A percentile compares a stretch with the other conserved stretches of the same genome.
phyloP scores from a whole-genome alignment of 2,113 vertebrate genomes.

The Neofelis nebulosa region DNA sequence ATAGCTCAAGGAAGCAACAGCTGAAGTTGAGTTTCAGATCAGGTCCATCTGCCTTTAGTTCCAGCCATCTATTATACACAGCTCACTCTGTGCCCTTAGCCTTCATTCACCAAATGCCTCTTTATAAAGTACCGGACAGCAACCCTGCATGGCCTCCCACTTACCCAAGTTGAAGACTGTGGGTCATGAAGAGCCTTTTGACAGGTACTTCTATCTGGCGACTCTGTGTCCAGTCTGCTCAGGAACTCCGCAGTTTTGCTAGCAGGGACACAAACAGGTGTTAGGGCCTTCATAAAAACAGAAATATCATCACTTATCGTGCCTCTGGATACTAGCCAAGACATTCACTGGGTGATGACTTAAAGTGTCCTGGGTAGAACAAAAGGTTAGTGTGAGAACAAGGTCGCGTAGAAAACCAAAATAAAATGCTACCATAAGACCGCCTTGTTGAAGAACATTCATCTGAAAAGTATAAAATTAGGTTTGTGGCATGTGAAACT shows the following conservation, averaged over 20 bases:
- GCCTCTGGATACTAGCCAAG: slow-evolving; percentile 66
- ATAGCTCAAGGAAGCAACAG: not conserved
- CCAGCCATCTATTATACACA: not conserved
- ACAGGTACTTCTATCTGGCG: slow-evolving; percentile 64
- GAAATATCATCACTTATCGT: slow-evolving; percentile 63
- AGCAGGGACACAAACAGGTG: slow-evolving; percentile 76
- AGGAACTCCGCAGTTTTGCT: slow-evolving; percentile 84
- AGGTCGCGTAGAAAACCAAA: slow-evolving; percentile 14
- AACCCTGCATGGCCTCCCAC: not conserved
- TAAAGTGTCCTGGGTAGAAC: slow-evolving; percentile 52
- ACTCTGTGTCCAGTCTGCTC: slow-evolving; percentile 69
- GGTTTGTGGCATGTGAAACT: not conserved
- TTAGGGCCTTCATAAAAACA: slow-evolving; percentile 74
- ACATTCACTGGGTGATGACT: slow-evolving; percentile 23
- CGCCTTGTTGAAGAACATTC: slow-evolving; percentile 29
- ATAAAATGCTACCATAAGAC: not conserved
- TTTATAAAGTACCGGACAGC: not conserved
- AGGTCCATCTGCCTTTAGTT: not conserved
- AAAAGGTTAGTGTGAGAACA: slow-evolving; percentile 47
- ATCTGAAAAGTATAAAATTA: slow-evolving; percentile 11
- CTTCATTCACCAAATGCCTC: not conserved
- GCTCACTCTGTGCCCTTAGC: not conserved
- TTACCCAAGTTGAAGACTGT: slow-evolving; percentile 80
- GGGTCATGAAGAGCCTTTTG: slow-evolving; percentile 20
- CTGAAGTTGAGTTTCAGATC: not conserved